These are phyloP conservation scores for Atrina japonica DNA, from an alignment of 2,888 invertebrate species.

Conservation along the genomic window DNA sequence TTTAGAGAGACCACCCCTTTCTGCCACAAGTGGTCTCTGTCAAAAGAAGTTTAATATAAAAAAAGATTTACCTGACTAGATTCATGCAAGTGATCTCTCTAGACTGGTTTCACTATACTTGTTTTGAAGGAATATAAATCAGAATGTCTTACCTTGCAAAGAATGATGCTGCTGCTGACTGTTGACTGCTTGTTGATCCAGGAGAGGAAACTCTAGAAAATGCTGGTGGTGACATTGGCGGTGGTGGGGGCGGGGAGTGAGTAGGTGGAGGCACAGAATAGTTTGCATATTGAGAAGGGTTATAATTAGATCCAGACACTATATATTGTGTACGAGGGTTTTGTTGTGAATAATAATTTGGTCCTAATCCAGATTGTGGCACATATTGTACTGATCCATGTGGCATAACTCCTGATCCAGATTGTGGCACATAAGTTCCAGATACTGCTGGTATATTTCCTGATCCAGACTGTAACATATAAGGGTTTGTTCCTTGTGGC, in stretches of 20 bases:
- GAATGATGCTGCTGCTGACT: constrained; percentile 42
- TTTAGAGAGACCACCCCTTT: too few relatives aligned
- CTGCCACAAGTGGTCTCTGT: too few relatives aligned
- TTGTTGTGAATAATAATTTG: constrained; percentile 18
- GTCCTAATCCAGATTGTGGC: too few relatives aligned
- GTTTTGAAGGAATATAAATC: background rate
- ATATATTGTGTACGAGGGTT: constrained; percentile 19
- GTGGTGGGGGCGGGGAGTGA: constrained; percentile 18
- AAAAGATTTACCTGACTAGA: too few relatives aligned
- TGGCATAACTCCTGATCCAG: too few relatives aligned
- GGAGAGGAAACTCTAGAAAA: constrained; percentile 37
- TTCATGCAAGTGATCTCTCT: too few relatives aligned
- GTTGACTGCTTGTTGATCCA: constrained; percentile 17
- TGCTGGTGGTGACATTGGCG: constrained; percentile 26
- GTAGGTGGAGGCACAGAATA: constrained; percentile 28
- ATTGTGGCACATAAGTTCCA: constrained; percentile 9
- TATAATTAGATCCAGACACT: constrained; percentile 15
- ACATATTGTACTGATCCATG: too few relatives aligned
- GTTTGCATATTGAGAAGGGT: constrained; percentile 19
- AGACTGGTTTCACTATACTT: too few relatives aligned
- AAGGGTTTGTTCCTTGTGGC: too few relatives aligned
- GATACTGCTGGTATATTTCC: constrained; percentile 13
- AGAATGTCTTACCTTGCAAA: constrained; percentile 43
- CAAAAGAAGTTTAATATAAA: too few relatives aligned
- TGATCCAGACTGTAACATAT: too few relatives aligned